phyloP scores from a whole-genome alignment of 2,888 invertebrate species.

The Frankliniella intonsa region DNA sequence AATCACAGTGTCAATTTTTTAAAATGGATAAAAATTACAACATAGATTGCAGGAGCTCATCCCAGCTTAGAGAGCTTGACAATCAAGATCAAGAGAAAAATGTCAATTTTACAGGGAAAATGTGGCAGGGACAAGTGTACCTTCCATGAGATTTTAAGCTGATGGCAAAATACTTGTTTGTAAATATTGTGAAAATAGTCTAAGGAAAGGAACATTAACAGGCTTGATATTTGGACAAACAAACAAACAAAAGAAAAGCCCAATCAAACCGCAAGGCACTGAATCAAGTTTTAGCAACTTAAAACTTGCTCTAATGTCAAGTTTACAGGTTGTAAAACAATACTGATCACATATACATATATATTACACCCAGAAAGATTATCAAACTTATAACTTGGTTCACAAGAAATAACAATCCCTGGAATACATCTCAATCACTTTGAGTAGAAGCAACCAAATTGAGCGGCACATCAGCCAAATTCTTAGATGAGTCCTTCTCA shows the following conservation, averaged over 20 bases:
- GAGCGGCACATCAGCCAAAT: conserved; percentile 19
- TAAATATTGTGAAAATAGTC: neutral
- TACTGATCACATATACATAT: conserved; percentile 22
- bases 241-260: neutral
- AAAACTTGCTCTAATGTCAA: neutral
- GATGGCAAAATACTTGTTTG: neutral
- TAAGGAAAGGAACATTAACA: conserved; percentile 20
- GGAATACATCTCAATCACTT: conserved; percentile 6
- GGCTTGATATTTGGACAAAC: neutral
- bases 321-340: neutral
- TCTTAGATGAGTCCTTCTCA: neutral
- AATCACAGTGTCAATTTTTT: neutral
- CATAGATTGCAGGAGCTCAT: neutral
- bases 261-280: conserved; percentile 19
- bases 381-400: neutral
- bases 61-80: neutral
- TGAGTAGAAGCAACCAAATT: conserved; percentile 15
- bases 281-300: conserved; percentile 5
- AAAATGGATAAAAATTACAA: conserved; percentile 12
- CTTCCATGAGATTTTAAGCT: neutral
- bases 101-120: too few species aligned
- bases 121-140: too few species aligned
- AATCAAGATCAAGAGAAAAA: too few species aligned
- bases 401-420: conserved; percentile 1
- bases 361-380: neutral